A percentile compares a stretch with the other conserved stretches of the same genome.
These are phyloP conservation scores for Mirza zaza DNA, from an alignment of 2,113 vertebrate species.

Conservation along the genomic window DNA sequence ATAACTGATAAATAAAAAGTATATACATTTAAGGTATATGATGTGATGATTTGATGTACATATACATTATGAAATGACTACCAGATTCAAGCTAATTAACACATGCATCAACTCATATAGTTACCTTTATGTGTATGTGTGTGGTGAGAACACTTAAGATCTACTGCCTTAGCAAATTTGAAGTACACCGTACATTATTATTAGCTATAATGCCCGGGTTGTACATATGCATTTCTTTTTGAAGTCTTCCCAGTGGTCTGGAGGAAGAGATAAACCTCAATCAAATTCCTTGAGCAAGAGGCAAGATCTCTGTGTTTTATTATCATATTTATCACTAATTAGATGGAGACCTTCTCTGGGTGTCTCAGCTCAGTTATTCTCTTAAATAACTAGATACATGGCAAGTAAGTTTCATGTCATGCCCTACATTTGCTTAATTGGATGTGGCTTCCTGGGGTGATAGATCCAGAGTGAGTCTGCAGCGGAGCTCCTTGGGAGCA, in stretches of 20 bases:
- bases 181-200: not conserved
- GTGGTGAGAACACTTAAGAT: not conserved
- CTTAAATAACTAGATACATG: not conserved
- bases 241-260: not conserved
- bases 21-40: not conserved
- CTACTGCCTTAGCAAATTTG: not conserved
- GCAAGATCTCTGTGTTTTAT: not conserved
- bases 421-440: not conserved
- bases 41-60: not conserved
- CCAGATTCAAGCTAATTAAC: not conserved
- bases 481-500: not conserved
- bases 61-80: not conserved
- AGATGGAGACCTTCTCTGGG: not conserved
- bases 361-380: not conserved
- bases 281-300: not conserved
- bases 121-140: not conserved
- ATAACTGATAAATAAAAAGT: not conserved
- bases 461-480: not conserved
- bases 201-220: not conserved
- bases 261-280: not conserved
- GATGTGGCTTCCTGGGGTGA: not conserved
- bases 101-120: not conserved
- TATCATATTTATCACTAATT: not conserved
- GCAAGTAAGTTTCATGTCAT: not conserved
- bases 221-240: not conserved